A percentile compares a stretch with the other conserved stretches of the same genome.
phyloP scores from a whole-genome alignment of 2,113 vertebrate species.

The Calonectris borealis region DNA sequence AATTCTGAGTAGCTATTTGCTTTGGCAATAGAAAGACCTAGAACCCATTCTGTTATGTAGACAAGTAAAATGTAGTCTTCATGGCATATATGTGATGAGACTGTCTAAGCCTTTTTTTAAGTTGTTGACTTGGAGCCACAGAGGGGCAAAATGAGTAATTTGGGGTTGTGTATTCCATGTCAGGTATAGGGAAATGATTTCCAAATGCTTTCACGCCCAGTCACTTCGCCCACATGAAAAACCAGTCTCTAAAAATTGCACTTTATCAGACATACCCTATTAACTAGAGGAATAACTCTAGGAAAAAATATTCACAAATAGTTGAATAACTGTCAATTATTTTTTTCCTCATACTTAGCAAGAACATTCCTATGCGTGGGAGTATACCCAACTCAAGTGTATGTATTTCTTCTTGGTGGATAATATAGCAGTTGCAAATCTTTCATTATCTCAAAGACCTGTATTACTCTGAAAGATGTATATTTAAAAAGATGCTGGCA shows the following conservation, averaged over 20 bases:
- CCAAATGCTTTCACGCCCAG: background rate
- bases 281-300: slow-evolving; percentile 27
- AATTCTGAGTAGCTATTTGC: background rate
- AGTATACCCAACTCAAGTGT: background rate
- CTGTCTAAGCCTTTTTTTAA: background rate
- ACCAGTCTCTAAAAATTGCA: background rate
- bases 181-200: background rate
- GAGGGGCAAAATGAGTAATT: background rate
- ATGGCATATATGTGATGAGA: background rate
- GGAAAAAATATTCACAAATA: background rate
- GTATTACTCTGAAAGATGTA: slow-evolving; percentile 55
- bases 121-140: background rate
- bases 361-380: background rate
- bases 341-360: background rate
- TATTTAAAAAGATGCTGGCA: slow-evolving; percentile 64
- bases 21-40: background rate
- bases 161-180: background rate
- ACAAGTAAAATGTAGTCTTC: background rate
- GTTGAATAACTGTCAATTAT: slow-evolving; percentile 49
- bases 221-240: background rate
- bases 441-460: slow-evolving; percentile 60
- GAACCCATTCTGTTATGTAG: background rate
- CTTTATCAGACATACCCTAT: background rate
- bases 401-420: background rate
- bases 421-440: slow-evolving; percentile 51